Evolutionary conservation across 2,797 vertebrate species (phyloP), one percentile per base, ranked within the genome.

Genomic region (Hemibagrus guttatus): DNA sequence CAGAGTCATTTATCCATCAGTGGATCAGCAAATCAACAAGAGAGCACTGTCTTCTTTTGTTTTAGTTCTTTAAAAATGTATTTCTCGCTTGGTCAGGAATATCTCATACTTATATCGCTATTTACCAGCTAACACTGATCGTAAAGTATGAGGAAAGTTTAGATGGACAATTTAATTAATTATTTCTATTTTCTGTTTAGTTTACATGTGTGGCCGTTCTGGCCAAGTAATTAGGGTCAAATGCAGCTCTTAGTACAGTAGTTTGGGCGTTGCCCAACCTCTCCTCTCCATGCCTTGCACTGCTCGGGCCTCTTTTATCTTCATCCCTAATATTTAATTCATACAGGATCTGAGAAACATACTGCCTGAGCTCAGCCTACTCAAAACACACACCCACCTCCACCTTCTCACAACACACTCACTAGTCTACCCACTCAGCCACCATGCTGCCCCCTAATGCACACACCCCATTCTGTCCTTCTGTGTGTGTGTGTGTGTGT

Each of bases 271-370:
- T 68, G 74, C 49, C 79, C 72, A 74, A 28, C 84, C 85, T 86
- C 75, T 82, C 84, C 85, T 86, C 75, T 82, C 52, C 74, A 54
- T 80, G 58, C 21, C 64, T 21, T 58, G 28, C 61, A 14, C 49
- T 46, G 26, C 35, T 78, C 72, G 35, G 69, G 78, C 54, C 80
- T n/a, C 61, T 87, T 83, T 81, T 86, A 87, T 88, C 83, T 93
- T 92, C 92, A 93, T 94, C 92, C 94, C 90, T 95, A 92, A 96
- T 96, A 93, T 95, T 96, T 95, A 95, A 96, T 96, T 96, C 93
- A 96, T 94, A 93, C 93, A 92, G 94, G 92, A 95, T 94, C 92
- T 93, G 93, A 92, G 92, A 89, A 93, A 72, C n/a, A 2, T 59
- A 31, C 72, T 28, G 61, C 76, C 74, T 69, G 3, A 86, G 81